phyloP scores from a whole-genome alignment of 2,113 vertebrate species.

The Caracal caracal region DNA sequence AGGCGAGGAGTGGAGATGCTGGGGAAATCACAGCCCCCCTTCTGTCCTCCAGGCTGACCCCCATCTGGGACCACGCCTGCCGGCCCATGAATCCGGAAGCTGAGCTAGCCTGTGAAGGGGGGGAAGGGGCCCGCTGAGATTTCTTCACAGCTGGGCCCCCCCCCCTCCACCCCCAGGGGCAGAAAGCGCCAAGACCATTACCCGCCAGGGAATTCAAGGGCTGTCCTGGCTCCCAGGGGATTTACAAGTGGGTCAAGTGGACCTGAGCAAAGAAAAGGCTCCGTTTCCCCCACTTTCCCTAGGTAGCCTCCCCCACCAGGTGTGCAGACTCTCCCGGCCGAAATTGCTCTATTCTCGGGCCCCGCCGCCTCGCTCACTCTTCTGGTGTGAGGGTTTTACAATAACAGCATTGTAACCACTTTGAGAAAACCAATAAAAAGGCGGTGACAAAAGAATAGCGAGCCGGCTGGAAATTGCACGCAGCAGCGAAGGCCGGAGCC shows the following conservation, averaged over 20 bases:
- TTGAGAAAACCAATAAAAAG: slow-evolving; percentile 82
- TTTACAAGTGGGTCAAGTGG: slow-evolving; percentile 43
- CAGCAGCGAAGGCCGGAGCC: slow-evolving; percentile 69
- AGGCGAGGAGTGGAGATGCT: not conserved
- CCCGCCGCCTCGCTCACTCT: slow-evolving; percentile 51
- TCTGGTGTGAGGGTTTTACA: slow-evolving; percentile 78
- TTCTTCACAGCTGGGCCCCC: not conserved
- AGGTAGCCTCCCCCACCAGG: slow-evolving; percentile 28
- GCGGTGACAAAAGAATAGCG: slow-evolving; percentile 80
- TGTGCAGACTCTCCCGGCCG: slow-evolving; percentile 51
- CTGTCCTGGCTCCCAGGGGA: not conserved
- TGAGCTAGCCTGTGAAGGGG: not conserved
- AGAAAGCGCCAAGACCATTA: slow-evolving; percentile 25
- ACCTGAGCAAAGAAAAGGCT: slow-evolving; percentile 38
- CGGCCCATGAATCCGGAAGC: not conserved
- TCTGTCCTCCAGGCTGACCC: not conserved
- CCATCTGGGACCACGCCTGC: not conserved
- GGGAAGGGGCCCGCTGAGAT: not conserved
- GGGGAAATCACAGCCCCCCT: not conserved
- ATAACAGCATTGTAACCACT: slow-evolving; percentile 81
- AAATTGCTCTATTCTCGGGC: slow-evolving; percentile 70
- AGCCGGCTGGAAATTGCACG: slow-evolving; percentile 74
- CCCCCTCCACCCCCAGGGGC: not conserved
- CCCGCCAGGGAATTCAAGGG: slow-evolving; percentile 16
- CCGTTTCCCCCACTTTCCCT: not conserved